Conservation (phyloP, 2,888 invertebrate genomes). For the Rhingia campestris region DNA sequence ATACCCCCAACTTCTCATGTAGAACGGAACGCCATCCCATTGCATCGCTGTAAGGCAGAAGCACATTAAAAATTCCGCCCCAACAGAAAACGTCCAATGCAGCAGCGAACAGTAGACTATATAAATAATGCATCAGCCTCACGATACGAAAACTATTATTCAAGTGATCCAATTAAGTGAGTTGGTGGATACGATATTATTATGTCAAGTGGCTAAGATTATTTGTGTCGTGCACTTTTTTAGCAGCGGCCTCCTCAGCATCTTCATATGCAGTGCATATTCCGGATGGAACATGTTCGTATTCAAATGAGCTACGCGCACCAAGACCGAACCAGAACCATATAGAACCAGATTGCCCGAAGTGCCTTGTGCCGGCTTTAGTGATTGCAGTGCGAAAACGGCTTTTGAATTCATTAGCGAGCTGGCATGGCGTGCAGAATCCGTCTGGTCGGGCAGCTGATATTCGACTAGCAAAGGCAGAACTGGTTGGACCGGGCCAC, state of each 20-base stretch:
- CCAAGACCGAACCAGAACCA: conserved; percentile 45
- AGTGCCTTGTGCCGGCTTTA: neutral
- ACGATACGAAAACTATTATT: conserved; percentile 70
- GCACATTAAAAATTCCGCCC: conserved; percentile 34
- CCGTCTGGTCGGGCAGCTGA: conserved; percentile 60
- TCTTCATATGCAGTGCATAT: conserved; percentile 33
- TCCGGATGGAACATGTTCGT: conserved; percentile 61
- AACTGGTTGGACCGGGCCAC: conserved; percentile 36
- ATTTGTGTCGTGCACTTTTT: conserved; percentile 70
- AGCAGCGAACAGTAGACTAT: conserved; percentile 53
- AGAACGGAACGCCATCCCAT: conserved; percentile 16
- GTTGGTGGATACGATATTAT: conserved; percentile 73
- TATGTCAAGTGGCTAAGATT: conserved; percentile 72
- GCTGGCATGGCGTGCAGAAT: neutral
- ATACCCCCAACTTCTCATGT: conserved; percentile 37
- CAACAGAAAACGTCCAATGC: conserved; percentile 22
- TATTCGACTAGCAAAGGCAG: conserved; percentile 19
- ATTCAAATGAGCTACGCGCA: conserved; percentile 67
- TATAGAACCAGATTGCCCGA: conserved; percentile 53
- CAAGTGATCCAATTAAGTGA: conserved; percentile 74
- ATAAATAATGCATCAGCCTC: conserved; percentile 71
- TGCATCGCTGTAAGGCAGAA: neutral
- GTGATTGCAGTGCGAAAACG: conserved; percentile 24
- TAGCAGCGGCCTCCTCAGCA: conserved; percentile 12
- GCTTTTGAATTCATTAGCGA: conserved; percentile 50